These are phyloP conservation scores for Agrotis segetum DNA, from an alignment of 2,888 invertebrate genomes.

Conservation along the genomic window DNA sequence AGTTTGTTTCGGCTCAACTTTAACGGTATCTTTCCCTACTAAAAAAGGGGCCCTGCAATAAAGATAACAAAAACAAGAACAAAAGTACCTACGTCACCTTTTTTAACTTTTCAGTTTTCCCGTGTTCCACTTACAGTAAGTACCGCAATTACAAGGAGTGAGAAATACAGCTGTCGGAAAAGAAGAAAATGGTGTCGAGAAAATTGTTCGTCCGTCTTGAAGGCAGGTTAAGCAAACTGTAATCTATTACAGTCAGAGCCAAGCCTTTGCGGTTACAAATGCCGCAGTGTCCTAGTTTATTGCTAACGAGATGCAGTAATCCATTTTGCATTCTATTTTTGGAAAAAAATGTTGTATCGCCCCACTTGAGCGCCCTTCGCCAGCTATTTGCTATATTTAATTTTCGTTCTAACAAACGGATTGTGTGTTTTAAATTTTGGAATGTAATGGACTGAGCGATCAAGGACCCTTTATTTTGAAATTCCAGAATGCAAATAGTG, in stretches of 20 bases:
- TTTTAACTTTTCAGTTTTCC: slow-evolving; percentile 63
- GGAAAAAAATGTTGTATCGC: slow-evolving; percentile 50
- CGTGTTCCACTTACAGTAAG: slow-evolving; percentile 65
- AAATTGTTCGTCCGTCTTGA: slow-evolving; percentile 66
- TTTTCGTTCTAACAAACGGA: slow-evolving; percentile 12
- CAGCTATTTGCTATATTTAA: slow-evolving; percentile 23
- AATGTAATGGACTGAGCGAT: background rate
- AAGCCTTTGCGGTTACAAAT: slow-evolving; percentile 76
- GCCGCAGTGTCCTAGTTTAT: slow-evolving; percentile 79
- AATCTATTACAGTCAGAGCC: slow-evolving; percentile 75
- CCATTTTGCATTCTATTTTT: slow-evolving; percentile 68
- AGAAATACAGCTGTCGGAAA: slow-evolving; percentile 65
- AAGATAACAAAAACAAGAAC: slow-evolving; percentile 67
- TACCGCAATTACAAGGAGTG: slow-evolving; percentile 68
- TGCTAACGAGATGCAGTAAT: slow-evolving; percentile 72
- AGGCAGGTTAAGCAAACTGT: slow-evolving; percentile 81
- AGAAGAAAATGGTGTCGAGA: slow-evolving; percentile 65
- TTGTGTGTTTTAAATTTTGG: background rate
- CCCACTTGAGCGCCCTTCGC: slow-evolving; percentile 11
- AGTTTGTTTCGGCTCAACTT: slow-evolving; percentile 40
- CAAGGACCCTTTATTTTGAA: background rate
- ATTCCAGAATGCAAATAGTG: background rate
- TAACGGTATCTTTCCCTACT: slow-evolving; percentile 16
- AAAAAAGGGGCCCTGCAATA: slow-evolving; percentile 57
- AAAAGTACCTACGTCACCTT: slow-evolving; percentile 66